A percentile compares a stretch with the other conserved stretches of the same genome.
These are phyloP conservation scores for Plectropomus leopardus DNA, from an alignment of 2,113 vertebrate genomes.

Conservation along the genomic window DNA sequence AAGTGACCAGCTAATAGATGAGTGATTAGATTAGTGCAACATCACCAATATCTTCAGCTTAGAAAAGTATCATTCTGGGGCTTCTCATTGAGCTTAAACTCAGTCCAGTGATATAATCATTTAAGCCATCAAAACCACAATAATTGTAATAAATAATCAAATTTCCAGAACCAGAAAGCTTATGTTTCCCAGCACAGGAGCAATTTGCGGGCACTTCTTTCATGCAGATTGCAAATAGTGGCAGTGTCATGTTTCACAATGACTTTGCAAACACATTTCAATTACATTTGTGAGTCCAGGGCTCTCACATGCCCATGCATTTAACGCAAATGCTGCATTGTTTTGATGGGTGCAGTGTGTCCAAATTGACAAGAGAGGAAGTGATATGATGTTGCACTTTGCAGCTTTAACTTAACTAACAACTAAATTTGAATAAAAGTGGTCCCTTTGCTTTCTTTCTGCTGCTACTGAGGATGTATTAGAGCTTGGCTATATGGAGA, in stretches of 20 bases:
- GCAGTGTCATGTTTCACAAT: not conserved
- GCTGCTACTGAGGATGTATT: not conserved
- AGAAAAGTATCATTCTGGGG: not conserved
- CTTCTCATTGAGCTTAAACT: not conserved
- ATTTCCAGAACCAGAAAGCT: not conserved
- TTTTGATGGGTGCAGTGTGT: conserved; percentile 9
- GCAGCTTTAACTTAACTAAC: not conserved
- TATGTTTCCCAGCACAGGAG: not conserved
- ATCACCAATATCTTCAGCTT: not conserved
- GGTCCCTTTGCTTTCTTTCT: not conserved
- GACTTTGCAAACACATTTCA: not conserved
- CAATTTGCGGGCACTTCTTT: not conserved
- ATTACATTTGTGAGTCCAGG: not conserved
- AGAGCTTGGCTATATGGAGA: no score
- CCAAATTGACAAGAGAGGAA: not conserved
- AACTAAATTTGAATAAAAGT: not conserved
- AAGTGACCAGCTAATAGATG: not conserved
- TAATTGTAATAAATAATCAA: not conserved
- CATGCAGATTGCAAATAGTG: conserved; percentile 13
- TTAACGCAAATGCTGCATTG: not conserved
- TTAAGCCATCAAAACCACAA: not conserved
- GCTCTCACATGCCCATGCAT: not conserved
- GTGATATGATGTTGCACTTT: not conserved
- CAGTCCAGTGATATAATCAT: not conserved
- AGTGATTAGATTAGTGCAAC: not conserved